phyloP scores from a whole-genome alignment of 2,113 vertebrate species.

The Panthera tigris region DNA sequence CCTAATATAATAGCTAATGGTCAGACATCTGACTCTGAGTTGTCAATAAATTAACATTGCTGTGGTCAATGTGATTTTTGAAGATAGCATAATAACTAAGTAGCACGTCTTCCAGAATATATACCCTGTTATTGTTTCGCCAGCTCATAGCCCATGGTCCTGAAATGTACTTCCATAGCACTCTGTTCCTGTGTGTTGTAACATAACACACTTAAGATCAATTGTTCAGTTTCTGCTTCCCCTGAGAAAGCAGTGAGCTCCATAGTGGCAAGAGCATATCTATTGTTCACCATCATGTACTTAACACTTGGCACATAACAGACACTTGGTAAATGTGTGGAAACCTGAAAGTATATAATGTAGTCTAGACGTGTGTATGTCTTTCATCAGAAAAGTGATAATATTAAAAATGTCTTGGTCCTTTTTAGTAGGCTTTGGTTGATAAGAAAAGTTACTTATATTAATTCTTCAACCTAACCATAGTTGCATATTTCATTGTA shows the following conservation, averaged over 20 bases:
- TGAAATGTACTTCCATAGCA: neutral
- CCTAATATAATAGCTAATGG: neutral
- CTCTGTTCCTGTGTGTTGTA: neutral
- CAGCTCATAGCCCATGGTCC: neutral
- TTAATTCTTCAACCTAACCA: neutral
- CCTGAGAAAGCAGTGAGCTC: neutral
- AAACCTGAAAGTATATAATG: neutral
- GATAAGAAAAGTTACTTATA: conserved; percentile 27
- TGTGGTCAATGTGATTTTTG: neutral
- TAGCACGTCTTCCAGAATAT: neutral
- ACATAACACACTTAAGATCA: neutral
- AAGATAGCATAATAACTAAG: neutral
- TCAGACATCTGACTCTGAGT: neutral
- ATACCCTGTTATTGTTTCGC: neutral
- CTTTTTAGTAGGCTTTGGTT: conserved; percentile 18
- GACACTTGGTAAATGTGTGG: neutral
- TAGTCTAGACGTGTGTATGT: neutral
- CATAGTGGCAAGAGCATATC: neutral
- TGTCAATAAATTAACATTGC: neutral
- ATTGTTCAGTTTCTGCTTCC: neutral
- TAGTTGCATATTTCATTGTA: neutral
- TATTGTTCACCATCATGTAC: neutral
- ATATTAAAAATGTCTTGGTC: conserved; percentile 26
- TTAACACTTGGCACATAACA: neutral
- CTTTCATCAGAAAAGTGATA: conserved; percentile 26